A percentile compares a stretch with the other conserved stretches of the same genome.
phyloP scores from a whole-genome alignment of 2,888 invertebrate species.

The Netelia virgata region DNA sequence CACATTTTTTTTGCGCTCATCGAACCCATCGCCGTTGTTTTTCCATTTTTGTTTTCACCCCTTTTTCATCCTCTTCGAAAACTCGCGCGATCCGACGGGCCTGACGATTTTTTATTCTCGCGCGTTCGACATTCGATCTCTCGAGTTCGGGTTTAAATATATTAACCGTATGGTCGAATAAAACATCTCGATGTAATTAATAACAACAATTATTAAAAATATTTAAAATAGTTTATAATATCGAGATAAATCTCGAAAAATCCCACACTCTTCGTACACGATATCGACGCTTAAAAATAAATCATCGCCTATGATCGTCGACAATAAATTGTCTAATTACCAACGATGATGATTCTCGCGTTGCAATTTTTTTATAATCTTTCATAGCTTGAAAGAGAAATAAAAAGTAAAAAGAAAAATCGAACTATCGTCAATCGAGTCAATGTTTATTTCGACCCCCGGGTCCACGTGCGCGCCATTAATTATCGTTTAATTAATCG shows the following conservation, averaged over 20 bases:
- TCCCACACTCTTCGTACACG: too few relatives aligned
- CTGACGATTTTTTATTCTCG: too few relatives aligned
- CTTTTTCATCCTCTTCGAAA: not conserved
- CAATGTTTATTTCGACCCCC: not conserved
- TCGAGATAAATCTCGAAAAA: too few relatives aligned
- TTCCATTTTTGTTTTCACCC: conserved; percentile 66
- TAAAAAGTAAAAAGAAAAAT: not conserved
- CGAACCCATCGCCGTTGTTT: conserved; percentile 10
- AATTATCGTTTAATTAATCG: not conserved
- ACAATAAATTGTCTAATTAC: not conserved
- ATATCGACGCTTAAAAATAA: not conserved
- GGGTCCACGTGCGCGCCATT: not conserved
- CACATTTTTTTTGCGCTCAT: conserved; percentile 64
- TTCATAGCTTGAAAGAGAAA: not conserved
- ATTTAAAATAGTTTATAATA: too few relatives aligned
- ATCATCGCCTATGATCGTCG: not conserved
- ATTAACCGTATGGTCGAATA: too few relatives aligned
- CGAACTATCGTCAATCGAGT: not conserved
- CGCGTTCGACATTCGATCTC: too few relatives aligned
- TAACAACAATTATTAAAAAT: too few relatives aligned
- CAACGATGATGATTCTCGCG: not conserved
- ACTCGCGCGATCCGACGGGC: too few relatives aligned
- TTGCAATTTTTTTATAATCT: not conserved
- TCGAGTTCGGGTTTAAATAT: too few relatives aligned
- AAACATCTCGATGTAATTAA: too few relatives aligned